A percentile compares a stretch with the other conserved stretches of the same genome.
These are phyloP conservation scores for Cyprinus carpio DNA, from an alignment of 2,113 vertebrate species.

Conservation along the genomic window DNA sequence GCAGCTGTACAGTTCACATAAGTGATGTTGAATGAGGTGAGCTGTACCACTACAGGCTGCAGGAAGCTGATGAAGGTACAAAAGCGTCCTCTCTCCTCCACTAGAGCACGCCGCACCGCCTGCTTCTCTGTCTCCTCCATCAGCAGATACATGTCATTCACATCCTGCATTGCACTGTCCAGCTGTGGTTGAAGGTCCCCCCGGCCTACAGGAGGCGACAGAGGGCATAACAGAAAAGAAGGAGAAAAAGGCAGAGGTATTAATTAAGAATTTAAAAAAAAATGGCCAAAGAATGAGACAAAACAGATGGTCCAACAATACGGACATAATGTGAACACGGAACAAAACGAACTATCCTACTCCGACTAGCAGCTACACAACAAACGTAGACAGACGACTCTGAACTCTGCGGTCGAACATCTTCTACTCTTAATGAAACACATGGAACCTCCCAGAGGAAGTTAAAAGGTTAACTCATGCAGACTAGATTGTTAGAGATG, in stretches of 20 bases:
- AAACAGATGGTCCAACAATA: constrained; percentile 11
- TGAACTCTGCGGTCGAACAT: constrained; percentile 11
- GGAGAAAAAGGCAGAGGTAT: neutral
- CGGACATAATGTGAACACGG: constrained; percentile 6
- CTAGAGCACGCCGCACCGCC: constrained; percentile 91
- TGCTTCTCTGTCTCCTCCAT: constrained; percentile 98
- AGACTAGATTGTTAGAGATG: constrained; percentile 29
- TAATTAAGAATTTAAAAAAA: neutral
- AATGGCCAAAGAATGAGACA: neutral
- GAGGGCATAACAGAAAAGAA: neutral
- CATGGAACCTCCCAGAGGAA: constrained; percentile 19
- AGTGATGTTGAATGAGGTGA: neutral
- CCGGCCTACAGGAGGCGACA: constrained; percentile 77
- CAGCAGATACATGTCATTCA: constrained; percentile 95
- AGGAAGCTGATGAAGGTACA: constrained; percentile 94
- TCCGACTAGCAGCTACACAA: constrained; percentile 45
- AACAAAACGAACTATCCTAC: constrained; percentile 12
- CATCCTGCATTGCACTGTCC: constrained; percentile 94
- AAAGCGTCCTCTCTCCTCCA: constrained; percentile 93
- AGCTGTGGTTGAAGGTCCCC: constrained; percentile 96
- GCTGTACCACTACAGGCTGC: constrained; percentile 90
- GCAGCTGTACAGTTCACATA: too few species aligned
- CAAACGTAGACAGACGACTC: constrained; percentile 8
- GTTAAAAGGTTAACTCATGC: constrained; percentile 52
- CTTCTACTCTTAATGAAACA: constrained; percentile 28